phyloP scores from a whole-genome alignment of 2,797 vertebrate genomes.

The Erpetoichthys calabaricus region DNA sequence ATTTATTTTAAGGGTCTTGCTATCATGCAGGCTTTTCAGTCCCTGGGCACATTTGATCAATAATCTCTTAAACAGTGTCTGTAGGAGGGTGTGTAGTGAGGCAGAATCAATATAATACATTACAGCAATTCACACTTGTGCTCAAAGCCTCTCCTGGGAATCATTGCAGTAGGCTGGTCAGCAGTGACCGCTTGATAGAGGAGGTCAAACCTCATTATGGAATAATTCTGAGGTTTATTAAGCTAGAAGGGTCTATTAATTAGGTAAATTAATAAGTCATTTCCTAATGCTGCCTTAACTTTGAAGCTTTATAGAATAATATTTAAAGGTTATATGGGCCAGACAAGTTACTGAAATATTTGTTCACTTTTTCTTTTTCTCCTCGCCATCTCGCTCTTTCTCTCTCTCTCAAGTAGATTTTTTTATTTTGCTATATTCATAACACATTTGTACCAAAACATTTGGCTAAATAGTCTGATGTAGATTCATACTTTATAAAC shows the following conservation, averaged over 20 bases:
- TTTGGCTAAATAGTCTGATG: no score
- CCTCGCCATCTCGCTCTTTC: no score
- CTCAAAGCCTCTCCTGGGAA: slow-evolving; percentile 29
- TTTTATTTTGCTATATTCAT: no score
- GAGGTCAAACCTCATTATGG: slow-evolving; percentile 34
- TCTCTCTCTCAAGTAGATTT: no score
- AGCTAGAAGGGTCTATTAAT: slow-evolving; percentile 16
- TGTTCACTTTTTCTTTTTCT: no score
- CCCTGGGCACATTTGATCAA: neutral
- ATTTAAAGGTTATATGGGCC: no score
- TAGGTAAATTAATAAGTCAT: slow-evolving; percentile 12
- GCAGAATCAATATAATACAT: slow-evolving; percentile 37
- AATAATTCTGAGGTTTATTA: slow-evolving; percentile 2
- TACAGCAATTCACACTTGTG: slow-evolving; percentile 31
- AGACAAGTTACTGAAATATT: no score
- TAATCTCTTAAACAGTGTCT: neutral
- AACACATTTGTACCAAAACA: no score
- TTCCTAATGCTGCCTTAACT: no score
- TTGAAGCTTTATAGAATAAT: no score
- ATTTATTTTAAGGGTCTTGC: neutral
- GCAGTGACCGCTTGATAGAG: slow-evolving; percentile 12
- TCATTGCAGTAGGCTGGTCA: slow-evolving; percentile 16
- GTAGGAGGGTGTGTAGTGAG: slow-evolving; percentile 29
- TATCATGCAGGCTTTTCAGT: neutral
- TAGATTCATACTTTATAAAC: no score